These are phyloP conservation scores for Chlorodrepanis virens DNA, from an alignment of 2,113 vertebrate genomes.

Conservation along the genomic window DNA sequence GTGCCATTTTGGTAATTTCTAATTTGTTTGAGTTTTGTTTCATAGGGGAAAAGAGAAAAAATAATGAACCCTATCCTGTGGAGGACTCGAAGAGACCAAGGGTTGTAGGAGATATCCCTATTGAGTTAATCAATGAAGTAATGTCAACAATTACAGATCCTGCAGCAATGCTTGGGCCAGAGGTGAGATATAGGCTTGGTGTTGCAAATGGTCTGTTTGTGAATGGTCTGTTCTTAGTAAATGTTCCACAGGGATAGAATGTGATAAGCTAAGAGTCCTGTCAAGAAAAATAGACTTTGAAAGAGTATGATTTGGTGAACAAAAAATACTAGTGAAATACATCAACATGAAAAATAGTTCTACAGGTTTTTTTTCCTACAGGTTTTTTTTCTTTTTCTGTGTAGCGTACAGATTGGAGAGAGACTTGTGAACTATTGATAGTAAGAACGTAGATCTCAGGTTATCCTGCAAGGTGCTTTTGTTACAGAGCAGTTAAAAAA, in stretches of 20 bases:
- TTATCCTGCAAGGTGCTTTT: neutral
- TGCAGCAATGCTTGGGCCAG: slow-evolving; percentile 85
- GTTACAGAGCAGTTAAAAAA: neutral
- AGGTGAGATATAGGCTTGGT: slow-evolving; percentile 70
- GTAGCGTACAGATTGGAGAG: neutral
- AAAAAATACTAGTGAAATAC: neutral
- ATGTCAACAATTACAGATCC: slow-evolving; percentile 98
- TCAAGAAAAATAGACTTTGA: neutral
- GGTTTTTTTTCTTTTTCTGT: too few species aligned
- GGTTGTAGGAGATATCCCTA: slow-evolving; percentile 93
- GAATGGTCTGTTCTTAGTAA: neutral
- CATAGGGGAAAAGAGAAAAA: slow-evolving; percentile 91
- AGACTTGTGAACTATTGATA: neutral
- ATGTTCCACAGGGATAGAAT: neutral
- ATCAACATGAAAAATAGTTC: neutral
- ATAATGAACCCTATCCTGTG: slow-evolving; percentile 80
- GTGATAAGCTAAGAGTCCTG: neutral
- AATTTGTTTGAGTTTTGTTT: neutral
- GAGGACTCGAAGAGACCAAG: slow-evolving; percentile 89
- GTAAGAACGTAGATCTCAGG: neutral
- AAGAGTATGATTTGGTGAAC: neutral
- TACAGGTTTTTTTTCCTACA: neutral
- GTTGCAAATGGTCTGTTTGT: neutral
- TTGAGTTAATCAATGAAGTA: slow-evolving; percentile 96
- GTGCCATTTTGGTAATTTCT: neutral